Percentiles rank a stretch among this genome's conserved stretches.
These are phyloP conservation scores for Nesometra sesokonis DNA, from an alignment of 35 echinoderm and acorn worm species.

Conservation along the genomic window DNA sequence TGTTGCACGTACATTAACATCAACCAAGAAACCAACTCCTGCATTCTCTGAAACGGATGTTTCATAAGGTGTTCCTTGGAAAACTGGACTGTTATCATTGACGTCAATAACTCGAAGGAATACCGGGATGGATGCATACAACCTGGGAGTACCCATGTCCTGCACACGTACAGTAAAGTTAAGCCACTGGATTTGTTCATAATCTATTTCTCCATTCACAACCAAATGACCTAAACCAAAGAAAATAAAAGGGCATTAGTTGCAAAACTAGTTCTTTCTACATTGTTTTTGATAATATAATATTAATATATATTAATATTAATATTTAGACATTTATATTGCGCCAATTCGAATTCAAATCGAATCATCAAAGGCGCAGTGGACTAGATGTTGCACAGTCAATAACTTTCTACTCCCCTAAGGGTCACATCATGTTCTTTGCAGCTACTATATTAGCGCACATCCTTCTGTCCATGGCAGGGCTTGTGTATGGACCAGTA, in stretches of 20 bases:
- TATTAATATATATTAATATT: no score
- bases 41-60: conserved; percentile 47
- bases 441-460: no score
- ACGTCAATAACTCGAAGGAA: conserved; percentile 58
- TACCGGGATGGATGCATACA: conserved; percentile 48
- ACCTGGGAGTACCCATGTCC: conserved; percentile 41
- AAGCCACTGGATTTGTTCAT: conserved; percentile 50
- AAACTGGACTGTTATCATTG: conserved; percentile 89
- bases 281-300: no score
- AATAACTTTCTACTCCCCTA: no score
- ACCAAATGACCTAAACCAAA: conserved; percentile 38
- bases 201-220: conserved; percentile 32
- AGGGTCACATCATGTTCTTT: no score
- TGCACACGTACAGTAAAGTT: conserved; percentile 68
- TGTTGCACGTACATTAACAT: conserved; percentile 34
- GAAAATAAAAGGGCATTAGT: not conserved
- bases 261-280: no score
- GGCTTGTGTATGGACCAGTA: no score
- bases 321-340: no score
- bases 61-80: conserved; percentile 20
- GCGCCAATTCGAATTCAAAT: no score
- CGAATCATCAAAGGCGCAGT: no score
- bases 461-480: no score
- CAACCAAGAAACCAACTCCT: conserved; percentile 22
- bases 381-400: no score